Conservation (phyloP, 2,797 vertebrate genomes). For the Channa striata region DNA sequence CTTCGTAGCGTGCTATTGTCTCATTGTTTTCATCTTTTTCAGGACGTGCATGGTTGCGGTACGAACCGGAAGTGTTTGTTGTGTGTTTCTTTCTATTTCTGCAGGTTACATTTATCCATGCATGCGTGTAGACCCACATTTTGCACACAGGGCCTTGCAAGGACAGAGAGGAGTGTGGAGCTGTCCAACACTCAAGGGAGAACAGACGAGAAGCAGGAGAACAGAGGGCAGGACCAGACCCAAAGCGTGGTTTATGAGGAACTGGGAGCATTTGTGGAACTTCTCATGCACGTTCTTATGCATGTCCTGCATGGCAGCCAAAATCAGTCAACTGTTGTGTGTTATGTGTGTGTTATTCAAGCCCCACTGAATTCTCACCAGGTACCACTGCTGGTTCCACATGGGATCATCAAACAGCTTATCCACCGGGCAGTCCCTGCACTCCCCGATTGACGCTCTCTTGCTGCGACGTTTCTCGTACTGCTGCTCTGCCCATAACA, state of each 20-base stretch:
- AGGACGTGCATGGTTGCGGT: neutral
- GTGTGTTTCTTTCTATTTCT: neutral
- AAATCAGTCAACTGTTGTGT: neutral
- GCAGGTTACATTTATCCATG: neutral
- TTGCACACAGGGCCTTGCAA: neutral
- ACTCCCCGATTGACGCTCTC: slow-evolving; percentile 82
- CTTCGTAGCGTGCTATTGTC: slow-evolving; percentile 46
- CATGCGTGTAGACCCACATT: neutral
- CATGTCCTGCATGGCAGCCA: too few relatives aligned
- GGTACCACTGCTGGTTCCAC: slow-evolving; percentile 99
- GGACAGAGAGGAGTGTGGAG: slow-evolving; percentile 12
- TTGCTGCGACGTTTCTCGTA: slow-evolving; percentile 93
- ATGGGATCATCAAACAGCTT: slow-evolving; percentile 97
- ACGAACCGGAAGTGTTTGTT: neutral
- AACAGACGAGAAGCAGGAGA: slow-evolving; percentile 24
- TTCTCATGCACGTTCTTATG: neutral
- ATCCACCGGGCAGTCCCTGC: slow-evolving; percentile 84
- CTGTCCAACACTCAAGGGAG: slow-evolving; percentile 31
- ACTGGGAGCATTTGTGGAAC: slow-evolving; percentile 18
- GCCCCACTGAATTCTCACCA: slow-evolving; percentile 86
- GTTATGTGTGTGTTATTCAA: neutral
- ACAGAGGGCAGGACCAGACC: slow-evolving; percentile 43
- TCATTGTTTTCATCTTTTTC: slow-evolving; percentile 26
- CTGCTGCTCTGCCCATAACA: slow-evolving; percentile 98
- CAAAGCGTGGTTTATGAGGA: slow-evolving; percentile 3